Conservation (phyloP, 2,797 vertebrate species). For the Myotis findleyi region DNA sequence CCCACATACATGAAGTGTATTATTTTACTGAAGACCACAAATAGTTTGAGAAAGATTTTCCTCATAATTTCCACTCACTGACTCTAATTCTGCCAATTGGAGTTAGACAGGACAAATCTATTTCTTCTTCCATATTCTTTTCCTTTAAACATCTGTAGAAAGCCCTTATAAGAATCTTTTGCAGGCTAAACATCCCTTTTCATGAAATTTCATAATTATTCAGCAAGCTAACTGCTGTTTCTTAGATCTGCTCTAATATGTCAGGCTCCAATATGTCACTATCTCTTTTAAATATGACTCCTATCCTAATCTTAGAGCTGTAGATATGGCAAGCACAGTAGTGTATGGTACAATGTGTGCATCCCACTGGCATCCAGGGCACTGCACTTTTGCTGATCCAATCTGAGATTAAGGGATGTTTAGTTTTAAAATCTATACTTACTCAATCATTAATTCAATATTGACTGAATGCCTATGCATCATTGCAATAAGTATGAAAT, state of each 20-base stretch:
- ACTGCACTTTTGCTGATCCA: not conserved
- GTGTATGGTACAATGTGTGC: not conserved
- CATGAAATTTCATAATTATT: not conserved
- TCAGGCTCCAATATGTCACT: not conserved
- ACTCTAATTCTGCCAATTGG: not conserved
- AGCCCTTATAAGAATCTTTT: not conserved
- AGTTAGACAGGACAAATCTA: not conserved
- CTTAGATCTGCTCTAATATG: not conserved
- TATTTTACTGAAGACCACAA: slow-evolving; percentile 2
- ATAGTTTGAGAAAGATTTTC: not conserved
- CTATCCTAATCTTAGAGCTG: not conserved
- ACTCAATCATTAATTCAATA: not conserved
- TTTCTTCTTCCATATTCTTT: not conserved
- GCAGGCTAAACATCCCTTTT: not conserved
- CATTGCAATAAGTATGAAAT: not conserved
- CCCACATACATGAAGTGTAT: not conserved
- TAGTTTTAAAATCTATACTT: slow-evolving; percentile 13
- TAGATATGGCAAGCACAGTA: accelerated
- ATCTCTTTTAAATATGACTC: not conserved
- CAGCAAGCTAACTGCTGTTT: not conserved
- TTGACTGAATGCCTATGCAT: not conserved
- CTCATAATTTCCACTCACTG: not conserved
- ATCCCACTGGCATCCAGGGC: not conserved
- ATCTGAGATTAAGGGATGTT: not conserved
- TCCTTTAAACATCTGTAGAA: not conserved